Evolutionary conservation across 2,888 invertebrate genomes (phyloP).

Genomic region (Strigamia transsilvanica): DNA sequence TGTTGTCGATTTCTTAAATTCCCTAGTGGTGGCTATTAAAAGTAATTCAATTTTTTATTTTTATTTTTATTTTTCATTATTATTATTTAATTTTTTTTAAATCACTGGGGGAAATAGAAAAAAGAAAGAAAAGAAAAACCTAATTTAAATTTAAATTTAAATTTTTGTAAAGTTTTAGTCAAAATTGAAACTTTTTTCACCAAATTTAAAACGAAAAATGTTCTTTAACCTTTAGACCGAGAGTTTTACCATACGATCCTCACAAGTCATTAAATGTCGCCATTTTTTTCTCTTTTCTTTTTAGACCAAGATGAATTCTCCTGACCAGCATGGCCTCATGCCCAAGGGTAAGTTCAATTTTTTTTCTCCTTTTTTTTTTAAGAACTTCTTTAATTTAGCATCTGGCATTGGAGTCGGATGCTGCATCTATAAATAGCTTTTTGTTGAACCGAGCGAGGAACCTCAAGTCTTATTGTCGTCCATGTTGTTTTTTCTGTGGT

Average conservation of each 20-base stretch:
- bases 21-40: slow-evolving; percentile 42
- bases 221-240: slow-evolving; percentile 2
- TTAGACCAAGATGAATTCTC: slow-evolving; percentile 72
- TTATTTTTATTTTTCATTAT: not conserved
- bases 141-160: not conserved
- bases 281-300: slow-evolving; percentile 61
- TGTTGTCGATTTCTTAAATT: slow-evolving; percentile 33
- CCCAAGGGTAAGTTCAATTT: slow-evolving; percentile 63
- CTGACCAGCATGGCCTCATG: slow-evolving; percentile 67
- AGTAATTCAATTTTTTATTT: slow-evolving; percentile 7
- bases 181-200: not conserved
- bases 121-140: not conserved
- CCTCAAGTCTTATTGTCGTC: slow-evolving; percentile 29
- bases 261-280: slow-evolving; percentile 44
- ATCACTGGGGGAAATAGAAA: too few relatives aligned
- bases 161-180: too few relatives aligned
- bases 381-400: slow-evolving; percentile 23
- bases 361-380: slow-evolving; percentile 53
- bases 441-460: slow-evolving; percentile 29
- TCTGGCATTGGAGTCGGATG: slow-evolving; percentile 38
- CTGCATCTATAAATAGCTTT: slow-evolving; percentile 22
- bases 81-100: not conserved
- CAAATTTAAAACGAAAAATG: not conserved
- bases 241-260: not conserved
- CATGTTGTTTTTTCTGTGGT: slow-evolving; percentile 67